These are phyloP conservation scores for Glaucomys volans DNA, from an alignment of 2,113 vertebrate genomes.

Conservation along the genomic window DNA sequence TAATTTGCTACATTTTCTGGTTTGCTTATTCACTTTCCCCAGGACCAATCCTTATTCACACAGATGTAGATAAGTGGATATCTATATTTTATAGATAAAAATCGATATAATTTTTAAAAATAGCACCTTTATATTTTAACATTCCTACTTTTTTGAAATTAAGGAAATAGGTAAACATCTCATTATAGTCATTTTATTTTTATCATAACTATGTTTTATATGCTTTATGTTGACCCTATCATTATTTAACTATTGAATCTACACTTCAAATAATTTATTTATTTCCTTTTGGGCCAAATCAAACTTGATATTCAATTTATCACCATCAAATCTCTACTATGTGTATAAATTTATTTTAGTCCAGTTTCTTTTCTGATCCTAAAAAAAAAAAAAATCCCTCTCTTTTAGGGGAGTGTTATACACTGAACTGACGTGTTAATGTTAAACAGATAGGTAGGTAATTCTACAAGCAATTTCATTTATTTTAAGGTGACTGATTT, in stretches of 20 bases:
- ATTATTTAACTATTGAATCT: not conserved
- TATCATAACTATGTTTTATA: not conserved
- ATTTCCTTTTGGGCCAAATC: conserved; percentile 35
- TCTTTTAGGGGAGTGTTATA: not conserved
- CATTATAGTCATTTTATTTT: not conserved
- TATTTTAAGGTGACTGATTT: conserved; percentile 3
- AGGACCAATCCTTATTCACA: not conserved
- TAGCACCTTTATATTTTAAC: not conserved
- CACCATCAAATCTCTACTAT: not conserved
- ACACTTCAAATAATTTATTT: not conserved
- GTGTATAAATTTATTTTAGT: not conserved
- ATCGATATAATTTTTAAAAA: not conserved
- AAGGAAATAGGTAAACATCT: not conserved
- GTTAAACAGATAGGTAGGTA: not conserved
- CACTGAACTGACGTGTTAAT: not conserved
- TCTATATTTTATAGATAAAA: not conserved
- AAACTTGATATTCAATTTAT: not conserved
- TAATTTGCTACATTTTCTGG: conserved; percentile 5
- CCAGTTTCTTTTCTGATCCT: not conserved
- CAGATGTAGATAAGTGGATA: not conserved
- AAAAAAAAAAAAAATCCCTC: not conserved
- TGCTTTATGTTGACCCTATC: not conserved
- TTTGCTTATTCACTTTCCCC: not conserved
- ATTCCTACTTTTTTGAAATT: not conserved
- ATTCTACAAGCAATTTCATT: not conserved